Evolutionary conservation across 2,888 invertebrate species (phyloP), one percentile per base, ranked within the genome.

Genomic region (Teleogryllus oceanicus): DNA sequence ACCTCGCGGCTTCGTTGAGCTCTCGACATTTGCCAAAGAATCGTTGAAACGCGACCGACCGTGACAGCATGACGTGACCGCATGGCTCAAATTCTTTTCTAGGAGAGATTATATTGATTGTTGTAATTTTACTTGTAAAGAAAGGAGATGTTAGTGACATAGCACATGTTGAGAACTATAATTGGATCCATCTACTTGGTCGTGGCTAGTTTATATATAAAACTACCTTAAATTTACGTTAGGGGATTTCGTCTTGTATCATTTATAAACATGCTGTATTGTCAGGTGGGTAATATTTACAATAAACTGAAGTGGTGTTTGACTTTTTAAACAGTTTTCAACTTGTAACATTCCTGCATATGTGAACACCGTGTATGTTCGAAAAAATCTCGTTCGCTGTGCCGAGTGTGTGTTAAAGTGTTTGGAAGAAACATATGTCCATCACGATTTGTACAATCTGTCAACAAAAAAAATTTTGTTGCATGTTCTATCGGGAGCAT

Each of bases 121-220:
- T 62, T 62, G 62, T 62, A 62, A 62, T 62, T n/a, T 62, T 62
- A 62, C 62, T n/a, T 62, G n/a, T 62, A 18, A 18, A 62, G 62
- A 62, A 62, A 12, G n/a, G n/a, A 62, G n/a, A 62, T 62, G 62
- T 62, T 62, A 62, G 62, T 37, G 37, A 37, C 37, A 37, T 37
- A 37, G 37, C 37, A 37, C 37, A 37, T 37, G 37, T 37, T 37
- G 37, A 37, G 11, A 62, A 62, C 62, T 18, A 62, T 62, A 62
- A 62, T 62, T 62, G 62, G n/a, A 62, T 18, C 62, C 13, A 62
- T 62, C 62, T 62, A 13, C n/a, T 62, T 12, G n/a, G n/a, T 62
- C n/a, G 62, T 62, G 62, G 62, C 13, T 62, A 62, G 62, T 62
- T 62, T 62, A 11, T 62, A 62, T 18, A 62, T 62, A 37, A 37